phyloP scores from a whole-genome alignment of 2,113 vertebrate genomes.

The Anhinga anhinga region DNA sequence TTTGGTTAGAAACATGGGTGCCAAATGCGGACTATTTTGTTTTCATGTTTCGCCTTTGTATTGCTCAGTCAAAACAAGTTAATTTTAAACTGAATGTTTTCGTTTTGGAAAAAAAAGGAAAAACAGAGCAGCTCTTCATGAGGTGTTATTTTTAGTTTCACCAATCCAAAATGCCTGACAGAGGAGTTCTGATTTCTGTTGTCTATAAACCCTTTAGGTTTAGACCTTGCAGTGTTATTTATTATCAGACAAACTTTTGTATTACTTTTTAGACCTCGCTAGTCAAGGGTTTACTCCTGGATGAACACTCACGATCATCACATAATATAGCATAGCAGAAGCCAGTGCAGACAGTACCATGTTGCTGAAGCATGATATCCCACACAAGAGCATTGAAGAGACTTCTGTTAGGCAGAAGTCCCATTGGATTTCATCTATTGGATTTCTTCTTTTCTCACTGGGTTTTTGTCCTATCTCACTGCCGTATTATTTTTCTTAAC shows the following conservation, averaged over 20 bases:
- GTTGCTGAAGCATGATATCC: not conserved
- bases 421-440: not conserved
- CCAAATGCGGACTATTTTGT: not conserved
- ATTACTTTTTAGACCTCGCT: not conserved
- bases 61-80: constrained; percentile 16
- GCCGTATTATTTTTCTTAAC: not conserved
- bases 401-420: not conserved
- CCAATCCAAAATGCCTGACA: fast-evolving
- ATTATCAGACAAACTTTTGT: not conserved
- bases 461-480: fast-evolving
- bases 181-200: not conserved
- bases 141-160: not conserved
- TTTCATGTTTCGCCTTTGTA: not conserved
- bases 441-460: not conserved
- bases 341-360: not conserved
- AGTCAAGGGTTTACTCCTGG: not conserved
- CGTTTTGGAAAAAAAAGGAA: not conserved
- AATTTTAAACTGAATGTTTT: constrained; percentile 29
- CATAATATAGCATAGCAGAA: not conserved
- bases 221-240: not conserved
- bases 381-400: not conserved
- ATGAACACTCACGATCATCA: not conserved
- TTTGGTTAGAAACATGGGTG: not conserved
- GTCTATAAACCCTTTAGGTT: not conserved
- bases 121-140: not conserved